phyloP scores from a whole-genome alignment of 2,113 vertebrate species.

The Siphamia tubifer region DNA sequence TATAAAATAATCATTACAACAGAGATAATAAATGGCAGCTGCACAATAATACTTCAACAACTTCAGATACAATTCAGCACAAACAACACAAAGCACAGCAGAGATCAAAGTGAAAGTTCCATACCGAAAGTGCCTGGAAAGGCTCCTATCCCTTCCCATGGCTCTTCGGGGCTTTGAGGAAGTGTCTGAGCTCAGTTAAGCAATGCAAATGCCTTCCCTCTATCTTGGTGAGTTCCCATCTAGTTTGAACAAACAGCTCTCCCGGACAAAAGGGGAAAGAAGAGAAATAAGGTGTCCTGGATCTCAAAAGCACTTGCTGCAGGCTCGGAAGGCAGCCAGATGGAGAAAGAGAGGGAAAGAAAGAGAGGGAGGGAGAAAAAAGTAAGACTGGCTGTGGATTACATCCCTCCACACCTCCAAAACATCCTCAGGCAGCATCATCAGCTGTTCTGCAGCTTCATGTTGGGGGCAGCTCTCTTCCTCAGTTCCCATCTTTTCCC shows the following conservation, averaged over 20 bases:
- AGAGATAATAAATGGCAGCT: not conserved
- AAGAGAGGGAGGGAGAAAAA: constrained; percentile 56
- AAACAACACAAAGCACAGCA: constrained; percentile 23
- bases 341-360: constrained; percentile 24
- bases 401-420: constrained; percentile 45
- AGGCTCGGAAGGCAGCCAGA: constrained; percentile 48
- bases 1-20: not conserved
- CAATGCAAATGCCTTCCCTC: constrained; percentile 33
- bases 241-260: constrained; percentile 36
- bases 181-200: constrained; percentile 47
- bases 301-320: constrained; percentile 52
- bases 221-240: constrained; percentile 48
- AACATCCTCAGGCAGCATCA: constrained; percentile 39
- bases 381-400: constrained; percentile 44
- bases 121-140: constrained; percentile 94
- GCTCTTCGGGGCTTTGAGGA: constrained; percentile 65
- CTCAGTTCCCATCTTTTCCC: constrained; percentile 16
- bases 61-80: constrained; percentile 21
- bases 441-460: constrained; percentile 39
- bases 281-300: constrained; percentile 22
- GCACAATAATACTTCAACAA: not conserved
- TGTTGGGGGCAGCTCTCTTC: not conserved
- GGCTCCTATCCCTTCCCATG: constrained; percentile 92
- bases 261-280: constrained; percentile 31
- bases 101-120: constrained; percentile 55